These are phyloP conservation scores for Eudemis profundana DNA, from an alignment of 2,888 invertebrate species.

Conservation along the genomic window DNA sequence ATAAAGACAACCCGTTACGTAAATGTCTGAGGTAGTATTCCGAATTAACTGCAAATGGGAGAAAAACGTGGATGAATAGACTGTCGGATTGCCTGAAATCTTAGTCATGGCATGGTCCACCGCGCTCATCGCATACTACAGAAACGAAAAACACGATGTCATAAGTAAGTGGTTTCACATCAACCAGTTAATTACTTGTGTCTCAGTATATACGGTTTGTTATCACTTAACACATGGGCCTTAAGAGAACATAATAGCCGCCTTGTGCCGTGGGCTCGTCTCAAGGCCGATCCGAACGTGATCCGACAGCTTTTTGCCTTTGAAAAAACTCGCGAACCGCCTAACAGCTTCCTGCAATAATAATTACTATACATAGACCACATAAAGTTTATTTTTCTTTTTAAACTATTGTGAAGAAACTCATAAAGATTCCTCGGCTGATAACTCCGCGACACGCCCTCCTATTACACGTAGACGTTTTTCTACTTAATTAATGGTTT, in stretches of 20 bases:
- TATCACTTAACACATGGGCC: constrained; percentile 47
- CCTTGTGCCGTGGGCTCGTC: constrained; percentile 59
- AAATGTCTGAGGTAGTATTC: constrained; percentile 5
- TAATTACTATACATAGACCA: constrained; percentile 48
- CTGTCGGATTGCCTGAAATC: too few relatives aligned
- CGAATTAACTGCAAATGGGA: background rate
- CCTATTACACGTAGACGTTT: constrained; percentile 37
- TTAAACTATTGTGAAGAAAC: constrained; percentile 6
- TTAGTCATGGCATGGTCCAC: background rate
- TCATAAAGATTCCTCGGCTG: constrained; percentile 29
- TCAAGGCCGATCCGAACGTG: constrained; percentile 68
- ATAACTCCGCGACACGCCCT: constrained; percentile 42
- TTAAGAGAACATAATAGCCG: constrained; percentile 54
- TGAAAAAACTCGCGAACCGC: constrained; percentile 53
- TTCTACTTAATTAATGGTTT: constrained; percentile 38
- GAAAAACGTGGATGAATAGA: background rate
- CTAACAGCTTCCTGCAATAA: constrained; percentile 54
- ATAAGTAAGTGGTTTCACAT: constrained; percentile 38
- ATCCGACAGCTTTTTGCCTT: constrained; percentile 62
- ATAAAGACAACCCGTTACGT: constrained; percentile 26
- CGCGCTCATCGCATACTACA: background rate
- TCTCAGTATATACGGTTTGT: constrained; percentile 28
- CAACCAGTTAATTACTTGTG: constrained; percentile 36
- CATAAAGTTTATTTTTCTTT: constrained; percentile 36
- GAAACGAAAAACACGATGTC: constrained; percentile 12